A percentile compares a stretch with the other conserved stretches of the same genome.
Conservation (phyloP, 2,113 vertebrate species). For the Odobenus rosmarus region DNA sequence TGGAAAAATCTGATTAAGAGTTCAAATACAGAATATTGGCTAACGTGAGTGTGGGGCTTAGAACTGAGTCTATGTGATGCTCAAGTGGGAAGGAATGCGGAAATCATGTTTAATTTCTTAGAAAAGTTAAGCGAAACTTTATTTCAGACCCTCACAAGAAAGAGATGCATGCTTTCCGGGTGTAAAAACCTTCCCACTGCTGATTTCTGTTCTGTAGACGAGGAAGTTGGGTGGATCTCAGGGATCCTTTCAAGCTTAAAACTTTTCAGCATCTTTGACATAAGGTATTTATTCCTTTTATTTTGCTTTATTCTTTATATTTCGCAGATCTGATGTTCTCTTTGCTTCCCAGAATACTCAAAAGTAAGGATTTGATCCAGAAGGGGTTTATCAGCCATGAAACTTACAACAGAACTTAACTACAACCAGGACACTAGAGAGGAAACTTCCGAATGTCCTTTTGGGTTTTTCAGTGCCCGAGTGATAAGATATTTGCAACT, state of each 20-base stretch:
- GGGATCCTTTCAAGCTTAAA: constrained; percentile 15
- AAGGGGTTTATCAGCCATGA: not conserved
- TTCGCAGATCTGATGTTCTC: not conserved
- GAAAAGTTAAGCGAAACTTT: not conserved
- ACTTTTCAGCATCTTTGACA: not conserved
- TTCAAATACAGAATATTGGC: not conserved
- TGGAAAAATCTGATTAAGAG: not conserved
- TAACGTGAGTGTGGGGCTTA: not conserved
- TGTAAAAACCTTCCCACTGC: not conserved
- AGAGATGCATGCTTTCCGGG: not conserved
- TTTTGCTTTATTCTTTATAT: constrained; percentile 29
- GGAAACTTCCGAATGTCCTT: not conserved
- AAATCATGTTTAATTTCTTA: not conserved
- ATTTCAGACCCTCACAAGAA: not conserved
- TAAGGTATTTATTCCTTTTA: constrained; percentile 11
- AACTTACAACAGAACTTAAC: not conserved
- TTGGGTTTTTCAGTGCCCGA: not conserved
- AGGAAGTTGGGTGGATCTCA: not conserved
- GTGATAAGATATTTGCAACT: not conserved
- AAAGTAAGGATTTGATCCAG: not conserved
- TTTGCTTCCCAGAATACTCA: not conserved
- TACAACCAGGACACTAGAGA: not conserved
- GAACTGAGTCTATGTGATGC: not conserved
- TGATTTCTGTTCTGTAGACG: not conserved
- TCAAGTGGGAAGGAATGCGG: not conserved